Evolutionary conservation across 2,797 vertebrate species (phyloP), one percentile per base, ranked within the genome.

Genomic region (Hippopotamyrus pictus): DNA sequence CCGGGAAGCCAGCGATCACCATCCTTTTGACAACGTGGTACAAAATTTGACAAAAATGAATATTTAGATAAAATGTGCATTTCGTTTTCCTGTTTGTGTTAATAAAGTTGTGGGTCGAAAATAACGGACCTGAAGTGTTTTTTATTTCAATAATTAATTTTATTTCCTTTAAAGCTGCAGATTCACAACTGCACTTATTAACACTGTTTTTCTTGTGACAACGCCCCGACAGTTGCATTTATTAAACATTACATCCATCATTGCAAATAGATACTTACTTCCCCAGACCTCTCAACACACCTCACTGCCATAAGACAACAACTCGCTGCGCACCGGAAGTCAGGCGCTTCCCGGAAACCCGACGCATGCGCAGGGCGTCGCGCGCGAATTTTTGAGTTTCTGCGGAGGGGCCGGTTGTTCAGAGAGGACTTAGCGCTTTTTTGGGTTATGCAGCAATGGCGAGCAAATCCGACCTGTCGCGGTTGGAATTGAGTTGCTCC

Each of bases 321-420:
- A 82, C 5, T n/a, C 41, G 37, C 76, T n/a, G 44, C 19, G n/a
- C 3, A 51, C 82, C 46, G 82, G 82, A 84, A 84, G 82, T 84
- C 17, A 1, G 46, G 12, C 51, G 3, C 50, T 48, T 48, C 50
- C 25, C 9, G 3, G 17, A 54, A 0, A 0, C 0, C 95, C 22
- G 94, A 92, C 96, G 96, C 96, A 93, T 3, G 95, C 93, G 94
- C 92, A 95, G 95, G 96, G 95, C 95, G 94, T 95, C 94, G 95
- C 95, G 95, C 94, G 95, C 92, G 93, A n/a, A 89, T 93, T 94
- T 95, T 96, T 94, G 94, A 95, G 95, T 92, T 88, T 51, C 12
- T 0, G 12, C 29, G 4, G n/a, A 33, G 37, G 4, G 59, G 41
- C 19, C 41, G 48, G 37, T 22, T 44, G 51, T 9, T 65, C 9